Conservation (phyloP, 1,140 invertebrate species). For the Caenorhabditis brenneri region DNA sequence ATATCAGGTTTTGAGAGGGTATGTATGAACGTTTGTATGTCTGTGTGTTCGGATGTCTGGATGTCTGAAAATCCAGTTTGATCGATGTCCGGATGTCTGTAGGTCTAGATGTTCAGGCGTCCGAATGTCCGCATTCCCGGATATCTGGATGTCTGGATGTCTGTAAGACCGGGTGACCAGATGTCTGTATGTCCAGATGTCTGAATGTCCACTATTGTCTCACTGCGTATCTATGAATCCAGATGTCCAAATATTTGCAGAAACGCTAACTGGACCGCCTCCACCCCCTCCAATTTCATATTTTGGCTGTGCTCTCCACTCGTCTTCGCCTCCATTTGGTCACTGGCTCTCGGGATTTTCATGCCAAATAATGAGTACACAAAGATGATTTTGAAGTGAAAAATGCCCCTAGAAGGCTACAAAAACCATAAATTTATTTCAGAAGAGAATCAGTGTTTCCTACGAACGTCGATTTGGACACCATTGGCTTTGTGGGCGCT, state of each 20-base stretch:
- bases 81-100: no score
- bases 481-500: neutral
- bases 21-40: no score
- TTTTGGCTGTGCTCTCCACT: neutral
- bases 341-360: neutral
- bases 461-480: neutral
- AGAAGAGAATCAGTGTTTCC: neutral
- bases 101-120: no score
- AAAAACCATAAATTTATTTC: neutral
- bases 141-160: no score
- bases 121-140: no score
- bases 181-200: no score
- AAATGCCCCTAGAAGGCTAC: neutral
- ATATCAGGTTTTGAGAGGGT: conserved; percentile 10
- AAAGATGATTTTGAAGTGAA: neutral
- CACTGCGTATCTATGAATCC: no score
- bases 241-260: no score
- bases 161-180: no score
- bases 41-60: no score
- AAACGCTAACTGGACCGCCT: neutral
- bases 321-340: neutral
- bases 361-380: neutral
- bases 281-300: neutral
- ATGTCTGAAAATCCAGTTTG: no score
- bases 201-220: no score